Conservation (phyloP, 2,113 vertebrate genomes). For the Limanda limanda region DNA sequence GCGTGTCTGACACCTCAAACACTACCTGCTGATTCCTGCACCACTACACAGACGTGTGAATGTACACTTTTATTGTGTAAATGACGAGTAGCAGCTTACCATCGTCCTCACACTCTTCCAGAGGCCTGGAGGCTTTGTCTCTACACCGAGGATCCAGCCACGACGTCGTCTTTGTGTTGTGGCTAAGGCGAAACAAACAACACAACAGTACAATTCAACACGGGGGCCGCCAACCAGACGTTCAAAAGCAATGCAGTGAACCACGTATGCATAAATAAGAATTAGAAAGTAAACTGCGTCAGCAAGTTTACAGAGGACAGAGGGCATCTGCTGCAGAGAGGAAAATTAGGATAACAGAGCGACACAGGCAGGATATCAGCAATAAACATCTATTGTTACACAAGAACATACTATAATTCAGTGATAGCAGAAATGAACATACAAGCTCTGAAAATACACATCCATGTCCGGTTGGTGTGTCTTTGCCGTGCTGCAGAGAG, state of each 20-base stretch:
- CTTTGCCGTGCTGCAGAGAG: constrained; percentile 71
- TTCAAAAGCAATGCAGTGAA: constrained; percentile 53
- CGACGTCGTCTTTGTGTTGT: constrained; percentile 99
- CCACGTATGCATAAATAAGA: constrained; percentile 49
- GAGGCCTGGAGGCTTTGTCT: constrained; percentile 93
- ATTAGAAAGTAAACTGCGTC: constrained; percentile 52
- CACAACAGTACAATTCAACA: constrained; percentile 51
- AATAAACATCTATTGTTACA: constrained; percentile 53
- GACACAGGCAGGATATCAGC: constrained; percentile 31
- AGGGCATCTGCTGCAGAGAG: constrained; percentile 42
- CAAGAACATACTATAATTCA: constrained; percentile 59
- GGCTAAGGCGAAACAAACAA: constrained; percentile 83
- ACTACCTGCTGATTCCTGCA: constrained; percentile 35
- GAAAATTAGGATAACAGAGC: constrained; percentile 36
- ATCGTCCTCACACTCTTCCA: constrained; percentile 99
- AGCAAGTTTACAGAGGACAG: constrained; percentile 68
- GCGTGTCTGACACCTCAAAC: constrained; percentile 16
- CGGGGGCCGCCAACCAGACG: constrained; percentile 26
- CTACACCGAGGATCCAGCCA: constrained; percentile 98
- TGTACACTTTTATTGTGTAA: constrained; percentile 2
- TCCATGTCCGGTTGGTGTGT: constrained; percentile 68
- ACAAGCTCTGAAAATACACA: constrained; percentile 73
- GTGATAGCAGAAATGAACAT: constrained; percentile 70
- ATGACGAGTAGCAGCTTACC: constrained; percentile 84
- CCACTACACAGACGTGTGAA: constrained; percentile 17